A percentile compares a stretch with the other conserved stretches of the same genome.
phyloP scores from a whole-genome alignment of 1,140 invertebrate species.

The Lithobius niger region DNA sequence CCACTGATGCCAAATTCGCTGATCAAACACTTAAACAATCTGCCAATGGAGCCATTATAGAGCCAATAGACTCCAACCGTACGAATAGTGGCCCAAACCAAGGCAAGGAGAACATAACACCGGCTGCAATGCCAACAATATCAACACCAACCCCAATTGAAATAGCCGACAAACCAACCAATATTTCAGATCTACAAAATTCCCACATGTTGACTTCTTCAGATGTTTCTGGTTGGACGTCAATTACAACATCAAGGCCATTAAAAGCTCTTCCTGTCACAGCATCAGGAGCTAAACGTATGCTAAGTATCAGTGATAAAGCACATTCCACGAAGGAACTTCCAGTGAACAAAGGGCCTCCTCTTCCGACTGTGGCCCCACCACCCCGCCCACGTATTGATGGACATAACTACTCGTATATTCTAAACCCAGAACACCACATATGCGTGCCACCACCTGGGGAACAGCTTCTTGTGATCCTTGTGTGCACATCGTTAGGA shows the following conservation, averaged over 20 bases:
- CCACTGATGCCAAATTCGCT: not conserved
- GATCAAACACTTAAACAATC: not conserved
- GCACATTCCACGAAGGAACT: not conserved
- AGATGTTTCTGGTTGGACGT: not conserved
- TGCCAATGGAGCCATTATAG: not conserved
- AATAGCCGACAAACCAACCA: too few species aligned
- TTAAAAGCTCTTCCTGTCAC: not conserved
- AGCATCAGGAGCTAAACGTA: too few species aligned
- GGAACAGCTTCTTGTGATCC: slow-evolving; percentile 45
- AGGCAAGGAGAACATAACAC: not conserved
- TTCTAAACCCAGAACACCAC: not conserved
- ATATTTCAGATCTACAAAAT: too few species aligned
- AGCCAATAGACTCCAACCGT: not conserved
- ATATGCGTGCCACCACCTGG: not conserved
- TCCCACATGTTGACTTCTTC: not conserved
- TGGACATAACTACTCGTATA: not conserved
- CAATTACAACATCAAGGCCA: not conserved
- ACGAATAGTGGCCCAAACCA: not conserved
- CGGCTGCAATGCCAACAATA: not conserved
- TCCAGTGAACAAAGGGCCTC: not conserved
- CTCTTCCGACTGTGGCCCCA: not conserved
- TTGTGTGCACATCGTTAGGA: slow-evolving; percentile 63
- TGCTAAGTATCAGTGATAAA: not conserved
- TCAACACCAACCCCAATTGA: not conserved
- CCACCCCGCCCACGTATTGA: not conserved